Percentiles rank a stretch among this genome's conserved stretches.
phyloP scores from a whole-genome alignment of 2,888 invertebrate species.

The Erynnis tages region DNA sequence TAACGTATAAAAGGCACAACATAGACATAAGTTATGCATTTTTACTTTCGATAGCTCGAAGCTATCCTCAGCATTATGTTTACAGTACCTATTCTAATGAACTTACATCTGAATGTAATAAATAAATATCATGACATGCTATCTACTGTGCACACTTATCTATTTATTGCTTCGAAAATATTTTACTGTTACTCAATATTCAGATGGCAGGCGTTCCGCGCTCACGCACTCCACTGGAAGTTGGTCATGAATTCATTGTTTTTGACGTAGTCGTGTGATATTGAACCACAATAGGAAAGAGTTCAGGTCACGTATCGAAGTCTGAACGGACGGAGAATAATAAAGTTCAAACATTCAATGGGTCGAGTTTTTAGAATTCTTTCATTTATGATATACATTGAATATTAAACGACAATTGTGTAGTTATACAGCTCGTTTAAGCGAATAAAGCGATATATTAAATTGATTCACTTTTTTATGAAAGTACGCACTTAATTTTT shows the following conservation, averaged over 20 bases:
- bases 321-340: conserved; percentile 63
- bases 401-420: conserved; percentile 43
- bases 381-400: conserved; percentile 44
- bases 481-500: neutral
- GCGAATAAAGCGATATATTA: conserved; percentile 10
- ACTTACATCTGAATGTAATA: too few species aligned
- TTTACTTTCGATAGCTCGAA: too few species aligned
- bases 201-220: conserved; percentile 25
- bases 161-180: conserved; percentile 39
- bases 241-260: conserved; percentile 75
- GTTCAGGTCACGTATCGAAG: conserved; percentile 72
- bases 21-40: too few species aligned
- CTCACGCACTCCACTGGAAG: conserved; percentile 45
- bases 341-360: conserved; percentile 64
- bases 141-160: conserved; percentile 37
- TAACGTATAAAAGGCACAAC: too few species aligned
- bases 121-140: too few species aligned
- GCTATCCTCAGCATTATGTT: too few species aligned
- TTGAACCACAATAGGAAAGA: conserved; percentile 74
- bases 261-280: conserved; percentile 71
- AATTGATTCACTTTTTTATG: conserved; percentile 5
- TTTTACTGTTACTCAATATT: conserved; percentile 49
- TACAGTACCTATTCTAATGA: too few species aligned
- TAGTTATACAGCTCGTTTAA: conserved; percentile 19
- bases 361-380: conserved; percentile 68